Evolutionary conservation across 2,113 vertebrate species (phyloP).

Genomic region (Emberiza fucata): DNA sequence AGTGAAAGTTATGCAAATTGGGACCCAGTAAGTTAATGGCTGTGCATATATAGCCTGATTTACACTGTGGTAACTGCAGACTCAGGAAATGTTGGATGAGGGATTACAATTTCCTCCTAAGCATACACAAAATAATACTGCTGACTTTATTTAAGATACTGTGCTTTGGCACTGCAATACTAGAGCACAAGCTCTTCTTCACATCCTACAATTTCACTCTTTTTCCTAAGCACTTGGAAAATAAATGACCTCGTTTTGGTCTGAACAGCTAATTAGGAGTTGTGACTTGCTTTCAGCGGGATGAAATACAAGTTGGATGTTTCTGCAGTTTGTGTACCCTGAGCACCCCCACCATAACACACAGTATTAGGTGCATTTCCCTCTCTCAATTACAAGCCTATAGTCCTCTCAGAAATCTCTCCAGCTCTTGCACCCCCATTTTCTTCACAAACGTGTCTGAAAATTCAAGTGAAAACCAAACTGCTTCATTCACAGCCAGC

Average conservation of each 20-base stretch:
- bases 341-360: not conserved
- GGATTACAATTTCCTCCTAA: not conserved
- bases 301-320: not conserved
- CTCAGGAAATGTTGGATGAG: not conserved
- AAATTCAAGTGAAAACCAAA: not conserved
- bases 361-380: not conserved
- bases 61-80: not conserved
- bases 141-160: not conserved
- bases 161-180: not conserved
- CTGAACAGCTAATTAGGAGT: not conserved
- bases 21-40: not conserved
- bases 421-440: not conserved
- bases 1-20: not conserved
- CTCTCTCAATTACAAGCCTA: not conserved
- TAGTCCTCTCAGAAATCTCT: not conserved
- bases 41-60: not conserved
- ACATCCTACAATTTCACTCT: not conserved
- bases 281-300: not conserved
- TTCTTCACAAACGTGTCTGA: not conserved
- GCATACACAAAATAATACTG: not conserved
- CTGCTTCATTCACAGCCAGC: not conserved
- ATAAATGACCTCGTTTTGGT: not conserved
- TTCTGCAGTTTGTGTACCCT: not conserved
- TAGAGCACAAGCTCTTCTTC: not conserved
- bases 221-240: not conserved